Percentiles rank a stretch among this genome's conserved stretches.
phyloP scores from a whole-genome alignment of 2,797 vertebrate genomes.

The Toxotes lorentzi region DNA sequence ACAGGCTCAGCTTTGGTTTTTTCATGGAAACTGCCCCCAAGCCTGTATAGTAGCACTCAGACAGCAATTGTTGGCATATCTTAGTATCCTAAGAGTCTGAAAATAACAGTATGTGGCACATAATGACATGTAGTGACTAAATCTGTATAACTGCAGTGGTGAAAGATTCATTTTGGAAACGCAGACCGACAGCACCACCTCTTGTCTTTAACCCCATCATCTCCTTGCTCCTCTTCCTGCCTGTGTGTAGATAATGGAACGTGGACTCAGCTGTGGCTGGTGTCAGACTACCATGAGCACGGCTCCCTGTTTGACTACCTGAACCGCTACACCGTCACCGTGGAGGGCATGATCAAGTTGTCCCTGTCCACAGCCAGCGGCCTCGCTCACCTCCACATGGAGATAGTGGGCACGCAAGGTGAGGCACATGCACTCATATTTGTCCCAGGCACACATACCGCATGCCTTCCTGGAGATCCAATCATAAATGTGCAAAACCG shows the following conservation, averaged over 20 bases:
- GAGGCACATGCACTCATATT: slow-evolving; percentile 46
- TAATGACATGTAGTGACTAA: background rate
- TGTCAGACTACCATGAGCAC: slow-evolving; percentile 97
- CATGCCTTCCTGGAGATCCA: background rate
- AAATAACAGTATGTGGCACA: background rate
- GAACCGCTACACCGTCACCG: slow-evolving; percentile 96
- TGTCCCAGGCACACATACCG: background rate
- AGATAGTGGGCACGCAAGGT: slow-evolving; percentile 99
- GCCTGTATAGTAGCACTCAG: background rate
- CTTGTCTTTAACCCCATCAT: background rate
- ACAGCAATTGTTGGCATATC: background rate
- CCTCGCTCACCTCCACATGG: slow-evolving; percentile 98
- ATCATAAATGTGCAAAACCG: background rate
- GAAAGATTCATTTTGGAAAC: background rate
- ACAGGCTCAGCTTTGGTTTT: too few relatives aligned
- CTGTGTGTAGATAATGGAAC: slow-evolving; percentile 92
- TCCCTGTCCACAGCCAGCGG: slow-evolving; percentile 96
- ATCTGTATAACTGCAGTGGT: background rate
- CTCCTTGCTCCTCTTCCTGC: background rate
- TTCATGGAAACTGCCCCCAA: too few relatives aligned
- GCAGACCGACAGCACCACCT: background rate
- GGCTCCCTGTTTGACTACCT: slow-evolving; percentile 98
- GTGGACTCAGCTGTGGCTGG: slow-evolving; percentile 98
- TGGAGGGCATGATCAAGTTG: slow-evolving; percentile 98
- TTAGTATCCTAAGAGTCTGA: background rate